Evolutionary conservation across 2,113 vertebrate genomes (phyloP), one percentile per base, ranked within the genome.

Genomic region (Anarrhichthys ocellatus): DNA sequence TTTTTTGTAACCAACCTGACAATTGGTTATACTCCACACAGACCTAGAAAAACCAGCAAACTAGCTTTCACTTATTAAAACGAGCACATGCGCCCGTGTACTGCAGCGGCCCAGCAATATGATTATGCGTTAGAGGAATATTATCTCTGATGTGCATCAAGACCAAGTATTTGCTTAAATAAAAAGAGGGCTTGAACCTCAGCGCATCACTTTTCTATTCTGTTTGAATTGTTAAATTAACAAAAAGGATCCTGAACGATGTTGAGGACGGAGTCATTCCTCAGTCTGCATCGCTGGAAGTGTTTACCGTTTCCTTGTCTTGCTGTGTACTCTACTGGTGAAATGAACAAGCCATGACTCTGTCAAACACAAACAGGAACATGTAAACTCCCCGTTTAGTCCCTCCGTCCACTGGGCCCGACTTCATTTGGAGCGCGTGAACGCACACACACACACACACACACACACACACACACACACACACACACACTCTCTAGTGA

Each of bases 291-390:
- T 8, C 9, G 36, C 78, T 52, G 50, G 40, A 56, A 18, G 76
- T 89, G 88, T 89, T 90, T 89, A 78, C 90, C 83, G 52, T 87
- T 77, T 13, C 59, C 15, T 61, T 70, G 76, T 65, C 74, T 50
- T 18, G 29, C 36, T 76, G 85, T 78, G 74, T 80, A 82, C 38
- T 80, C 59, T 32, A 13, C 46, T 13, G 24, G 63, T 71, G 75
- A 80, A 76, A 79, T 29, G 80, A 88, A 89, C 78, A 91, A 88
- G 90, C 56, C 36, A n/a, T 38, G 78, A 81, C 72, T 84, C 75
- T 68, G 71, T 66, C 79, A 80, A 65, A 88, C 83, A 80, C 84
- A 79, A 83, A 87, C 84, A 72, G 0, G 71, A 76, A 78, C 84
- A 80, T 56, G 86, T 84, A 91, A 90, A 88, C 91, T 74, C 27